A percentile compares a stretch with the other conserved stretches of the same genome.
Conservation (phyloP, 2,797 vertebrate species). For the Sandelia bainsii region DNA sequence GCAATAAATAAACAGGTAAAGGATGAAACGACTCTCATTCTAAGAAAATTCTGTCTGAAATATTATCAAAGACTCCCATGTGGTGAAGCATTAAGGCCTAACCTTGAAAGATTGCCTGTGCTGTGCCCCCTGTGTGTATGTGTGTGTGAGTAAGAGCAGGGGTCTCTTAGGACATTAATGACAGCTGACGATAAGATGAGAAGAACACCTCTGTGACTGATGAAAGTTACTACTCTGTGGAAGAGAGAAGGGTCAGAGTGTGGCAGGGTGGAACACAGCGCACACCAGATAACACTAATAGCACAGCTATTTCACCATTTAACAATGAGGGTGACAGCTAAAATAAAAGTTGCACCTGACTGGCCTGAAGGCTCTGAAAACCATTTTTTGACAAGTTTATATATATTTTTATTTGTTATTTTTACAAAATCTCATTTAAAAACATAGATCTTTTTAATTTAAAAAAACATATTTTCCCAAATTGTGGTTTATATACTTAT, state of each 20-base stretch:
- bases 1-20: slow-evolving; percentile 20
- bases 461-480: no score
- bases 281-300: slow-evolving; percentile 62
- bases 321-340: slow-evolving; percentile 29
- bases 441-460: no score
- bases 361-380: slow-evolving; percentile 2
- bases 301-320: slow-evolving; percentile 57
- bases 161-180: slow-evolving; percentile 70
- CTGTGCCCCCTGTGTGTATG: slow-evolving; percentile 50
- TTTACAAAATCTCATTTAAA: no score
- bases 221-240: slow-evolving; percentile 67
- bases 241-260: slow-evolving; percentile 60
- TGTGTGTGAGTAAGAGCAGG: slow-evolving; percentile 64
- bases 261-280: slow-evolving; percentile 30
- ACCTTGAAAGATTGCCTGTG: slow-evolving; percentile 60
- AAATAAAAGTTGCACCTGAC: slow-evolving; percentile 3
- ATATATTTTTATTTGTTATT: no score
- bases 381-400: not conserved
- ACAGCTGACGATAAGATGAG: slow-evolving; percentile 77
- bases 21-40: slow-evolving; percentile 13
- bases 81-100: slow-evolving; percentile 46
- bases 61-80: slow-evolving; percentile 43
- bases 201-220: slow-evolving; percentile 68
- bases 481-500: not conserved
- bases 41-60: slow-evolving; percentile 27